Evolutionary conservation across 2,797 vertebrate species (phyloP).

Genomic region (Gambelia wislizenii): DNA sequence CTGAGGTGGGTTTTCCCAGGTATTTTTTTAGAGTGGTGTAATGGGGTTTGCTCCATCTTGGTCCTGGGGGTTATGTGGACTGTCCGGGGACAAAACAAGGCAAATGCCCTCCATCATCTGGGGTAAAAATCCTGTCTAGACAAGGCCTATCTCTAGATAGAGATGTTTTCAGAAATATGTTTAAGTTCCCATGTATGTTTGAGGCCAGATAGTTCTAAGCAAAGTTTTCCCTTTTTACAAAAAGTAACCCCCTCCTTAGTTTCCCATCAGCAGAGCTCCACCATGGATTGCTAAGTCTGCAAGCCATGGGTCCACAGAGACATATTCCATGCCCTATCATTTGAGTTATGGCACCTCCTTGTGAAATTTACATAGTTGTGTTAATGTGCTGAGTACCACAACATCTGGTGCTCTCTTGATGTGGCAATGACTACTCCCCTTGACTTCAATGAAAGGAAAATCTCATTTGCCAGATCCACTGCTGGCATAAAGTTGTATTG

Average conservation of each 20-base stretch:
- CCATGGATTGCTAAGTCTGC: neutral
- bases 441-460: neutral
- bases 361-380: neutral
- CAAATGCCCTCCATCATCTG: too few relatives aligned
- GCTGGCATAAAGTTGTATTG: neutral
- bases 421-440: neutral
- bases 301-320: neutral
- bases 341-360: neutral
- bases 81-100: too few relatives aligned
- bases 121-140: too few relatives aligned
- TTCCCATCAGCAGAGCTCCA: neutral
- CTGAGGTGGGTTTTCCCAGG: too few relatives aligned
- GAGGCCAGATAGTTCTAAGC: too few relatives aligned
- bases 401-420: neutral
- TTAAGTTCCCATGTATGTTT: too few relatives aligned
- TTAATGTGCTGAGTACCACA: neutral
- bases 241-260: neutral
- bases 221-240: too few relatives aligned
- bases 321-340: neutral
- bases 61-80: too few relatives aligned
- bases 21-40: too few relatives aligned
- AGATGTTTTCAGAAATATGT: too few relatives aligned
- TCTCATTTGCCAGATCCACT: neutral
- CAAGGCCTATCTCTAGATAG: too few relatives aligned
- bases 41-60: too few relatives aligned